Conservation (phyloP, 2,797 vertebrate species). For the Neopelma chrysocephalum region DNA sequence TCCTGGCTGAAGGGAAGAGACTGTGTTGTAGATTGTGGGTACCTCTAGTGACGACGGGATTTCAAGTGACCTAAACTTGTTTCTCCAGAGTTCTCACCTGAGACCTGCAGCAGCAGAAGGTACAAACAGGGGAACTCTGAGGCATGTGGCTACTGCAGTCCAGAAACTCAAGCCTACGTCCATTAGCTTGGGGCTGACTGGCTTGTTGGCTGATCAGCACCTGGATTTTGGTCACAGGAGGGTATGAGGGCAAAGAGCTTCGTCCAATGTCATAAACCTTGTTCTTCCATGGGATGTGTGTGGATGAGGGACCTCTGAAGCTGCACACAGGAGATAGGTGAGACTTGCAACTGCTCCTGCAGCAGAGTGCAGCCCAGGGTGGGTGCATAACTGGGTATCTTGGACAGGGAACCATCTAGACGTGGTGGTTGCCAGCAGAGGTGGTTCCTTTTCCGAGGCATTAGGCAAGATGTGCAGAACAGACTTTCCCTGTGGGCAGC, state of each 20-base stretch:
- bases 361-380: neutral
- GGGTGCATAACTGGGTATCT: neutral
- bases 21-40: neutral
- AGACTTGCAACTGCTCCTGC: fast-evolving
- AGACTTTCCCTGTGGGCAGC: neutral
- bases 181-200: neutral
- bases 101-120: neutral
- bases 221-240: neutral
- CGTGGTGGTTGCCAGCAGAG: neutral
- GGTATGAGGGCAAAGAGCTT: neutral
- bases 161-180: neutral
- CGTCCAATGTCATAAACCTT: neutral
- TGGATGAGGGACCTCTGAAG: neutral
- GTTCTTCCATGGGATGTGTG: neutral
- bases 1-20: neutral
- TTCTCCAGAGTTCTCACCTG: neutral
- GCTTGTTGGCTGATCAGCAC: neutral
- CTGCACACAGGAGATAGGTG: neutral
- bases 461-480: neutral
- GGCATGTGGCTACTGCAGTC: fast-evolving
- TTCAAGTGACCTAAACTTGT: neutral
- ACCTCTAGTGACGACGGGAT: neutral
- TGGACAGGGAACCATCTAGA: neutral
- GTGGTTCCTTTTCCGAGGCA: neutral
- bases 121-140: neutral